Base-by-base conservation (phyloP, 2,888 invertebrate species). In the Chromoteleia sp. region DNA sequence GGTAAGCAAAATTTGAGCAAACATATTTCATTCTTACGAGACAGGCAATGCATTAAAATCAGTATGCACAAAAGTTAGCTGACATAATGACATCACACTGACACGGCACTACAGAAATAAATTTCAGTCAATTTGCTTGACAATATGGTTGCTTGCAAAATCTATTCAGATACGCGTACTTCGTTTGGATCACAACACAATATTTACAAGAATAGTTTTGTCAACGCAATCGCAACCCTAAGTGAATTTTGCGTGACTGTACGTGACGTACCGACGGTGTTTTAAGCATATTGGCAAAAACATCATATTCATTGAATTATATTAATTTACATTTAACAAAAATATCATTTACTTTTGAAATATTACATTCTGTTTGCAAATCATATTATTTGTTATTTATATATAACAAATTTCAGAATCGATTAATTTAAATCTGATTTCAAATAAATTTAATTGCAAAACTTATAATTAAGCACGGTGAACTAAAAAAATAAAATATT, bases 131-230 rank as follows among this genome's bases (percentile, higher is more conserved):
- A 52, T 6, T 30, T 29, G 36, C 30, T 6, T 19, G 41, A 43
- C 36, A 68, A 43, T 56, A 70, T 43, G 45, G 41, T 39, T 12
- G 41, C n/a, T 17, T 36, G 61, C 19, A 8, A 56, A 63, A 77
- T 61, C 54, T 81, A 83, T 81, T 77, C 81, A 19, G 12, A 50
- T 50, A 59, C 81, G 81, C 83, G 78, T 77, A 59, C 65, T 65
- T 61, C 12, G 45, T 54, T 65, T 59, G 67, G 56, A 25, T 41
- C 36, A 17, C 50, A 30, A 41, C 21, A 39, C 33, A 63, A 80
- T 68, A 70, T 80, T 70, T 58, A 56, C 63, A 68, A 54, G 61
- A 33, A 68, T 70, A 70, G 19, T 61, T 45, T 56, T 50, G 56
- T 36, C 70, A 70, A 61, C 36, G 45, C 48, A 52, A 50, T 61